Base-by-base conservation (phyloP, 2,888 invertebrate genomes). In the Amblyjoppa proteus region DNA sequence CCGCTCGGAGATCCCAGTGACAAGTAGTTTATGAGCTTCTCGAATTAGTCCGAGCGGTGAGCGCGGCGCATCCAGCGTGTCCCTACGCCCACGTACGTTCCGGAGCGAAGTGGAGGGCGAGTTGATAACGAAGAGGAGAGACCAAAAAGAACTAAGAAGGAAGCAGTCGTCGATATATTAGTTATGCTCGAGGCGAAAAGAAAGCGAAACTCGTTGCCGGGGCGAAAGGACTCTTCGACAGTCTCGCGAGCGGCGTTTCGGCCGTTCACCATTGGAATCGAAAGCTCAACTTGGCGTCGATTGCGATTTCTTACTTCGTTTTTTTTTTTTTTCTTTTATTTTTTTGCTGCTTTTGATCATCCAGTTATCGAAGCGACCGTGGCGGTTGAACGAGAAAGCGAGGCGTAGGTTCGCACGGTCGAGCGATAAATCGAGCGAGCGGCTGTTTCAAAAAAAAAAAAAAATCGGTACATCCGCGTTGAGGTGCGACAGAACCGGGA, bases 101-200 rank as follows among this genome's bases (percentile, higher is more conserved):
- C 53, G 78, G 81, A 73, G 20, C 77, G 69, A 68, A 69, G 84
- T 51, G 78, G 73, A 56, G 83, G 83, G 51, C 38, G 20, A 56
- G 51, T 38, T 0, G 61, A 79, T 31, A 78, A 83, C 58, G 73
- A 78, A 64, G 83, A 61, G 74, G 20, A 56, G 68, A 77, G 20
- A 68, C 7, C 34, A 66, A 53, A 34, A 51, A 41, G 58, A 64
- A 51, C 28, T 16, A 25, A 69, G 69, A 70, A n/a, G n/a, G 41
- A 64, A 53, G n/a, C 77, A 51, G 82, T 61, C 70, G 88, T 89
- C 91, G 90, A 91, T 91, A 91, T 90, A 91, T 91, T 91, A 90
- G 91, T 90, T 91, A 91, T 89, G 91, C 91, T 86, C 76, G 81
- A 80, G 89, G 91, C 90, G 83, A 90, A 81, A 78, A 20, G 78